A percentile compares a stretch with the other conserved stretches of the same genome.
Evolutionary conservation across 2,888 invertebrate genomes (phyloP).

Genomic region (Nymphalis urticae): DNA sequence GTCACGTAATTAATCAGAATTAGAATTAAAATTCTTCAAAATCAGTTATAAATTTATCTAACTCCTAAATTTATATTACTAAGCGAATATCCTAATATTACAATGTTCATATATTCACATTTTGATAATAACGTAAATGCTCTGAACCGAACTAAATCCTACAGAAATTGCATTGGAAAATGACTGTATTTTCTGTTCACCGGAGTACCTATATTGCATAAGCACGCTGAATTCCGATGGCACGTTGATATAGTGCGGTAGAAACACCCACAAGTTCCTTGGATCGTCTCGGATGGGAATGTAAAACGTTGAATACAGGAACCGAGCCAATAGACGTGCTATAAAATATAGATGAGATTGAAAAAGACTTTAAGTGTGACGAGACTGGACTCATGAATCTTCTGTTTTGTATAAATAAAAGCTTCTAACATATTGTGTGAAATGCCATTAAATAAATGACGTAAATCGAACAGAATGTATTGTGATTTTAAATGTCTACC

Average conservation of each 20-base stretch:
- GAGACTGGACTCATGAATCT: background rate
- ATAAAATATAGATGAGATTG: slow-evolving; percentile 10
- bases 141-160: slow-evolving; percentile 2
- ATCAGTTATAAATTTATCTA: too few species aligned
- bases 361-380: background rate
- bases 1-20: too few species aligned
- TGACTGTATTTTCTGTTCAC: slow-evolving; percentile 4
- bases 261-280: slow-evolving; percentile 14
- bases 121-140: background rate
- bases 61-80: too few species aligned
- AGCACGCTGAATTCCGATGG: slow-evolving; percentile 17
- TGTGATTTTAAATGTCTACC: too few species aligned
- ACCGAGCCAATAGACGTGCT: slow-evolving; percentile 13
- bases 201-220: slow-evolving; percentile 8
- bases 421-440: background rate
- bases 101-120: background rate
- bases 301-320: slow-evolving; percentile 19
- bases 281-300: slow-evolving; percentile 10
- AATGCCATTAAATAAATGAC: too few species aligned
- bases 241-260: slow-evolving; percentile 9
- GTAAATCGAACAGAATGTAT: too few species aligned
- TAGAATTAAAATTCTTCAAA: too few species aligned
- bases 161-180: slow-evolving; percentile 8
- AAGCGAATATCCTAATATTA: too few species aligned
- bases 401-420: background rate